A percentile compares a stretch with the other conserved stretches of the same genome.
Evolutionary conservation across 2,888 invertebrate genomes (phyloP).

Genomic region (Pherbina coryleti): DNA sequence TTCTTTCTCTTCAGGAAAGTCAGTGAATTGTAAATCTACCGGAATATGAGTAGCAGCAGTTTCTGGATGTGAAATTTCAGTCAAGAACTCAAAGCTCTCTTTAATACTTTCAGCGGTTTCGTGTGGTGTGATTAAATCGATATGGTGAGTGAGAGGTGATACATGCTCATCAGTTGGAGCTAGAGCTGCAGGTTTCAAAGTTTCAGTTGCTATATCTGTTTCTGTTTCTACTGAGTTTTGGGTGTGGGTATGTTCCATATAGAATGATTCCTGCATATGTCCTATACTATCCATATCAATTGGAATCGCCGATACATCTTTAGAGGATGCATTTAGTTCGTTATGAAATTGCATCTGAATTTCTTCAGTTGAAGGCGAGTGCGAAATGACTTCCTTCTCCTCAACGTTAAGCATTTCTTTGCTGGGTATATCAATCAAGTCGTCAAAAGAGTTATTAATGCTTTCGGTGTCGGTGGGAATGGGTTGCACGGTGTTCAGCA

Average conservation of each 20-base stretch:
- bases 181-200: not conserved
- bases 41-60: slow-evolving; percentile 22
- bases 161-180: not conserved
- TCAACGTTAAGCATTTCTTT: slow-evolving; percentile 61
- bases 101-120: slow-evolving; percentile 25
- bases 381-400: slow-evolving; percentile 62
- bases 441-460: slow-evolving; percentile 45
- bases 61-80: slow-evolving; percentile 40
- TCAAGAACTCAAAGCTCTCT: slow-evolving; percentile 25
- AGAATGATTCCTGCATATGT: slow-evolving; percentile 61
- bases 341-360: slow-evolving; percentile 55
- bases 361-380: slow-evolving; percentile 64
- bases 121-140: slow-evolving; percentile 26
- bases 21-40: slow-evolving; percentile 20
- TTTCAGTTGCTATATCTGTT: slow-evolving; percentile 28
- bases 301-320: slow-evolving; percentile 47
- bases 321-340: slow-evolving; percentile 43
- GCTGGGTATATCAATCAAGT: slow-evolving; percentile 52
- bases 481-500: slow-evolving; percentile 66
- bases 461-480: slow-evolving; percentile 57
- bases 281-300: slow-evolving; percentile 45
- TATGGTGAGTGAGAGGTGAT: not conserved
- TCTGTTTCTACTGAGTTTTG: not conserved
- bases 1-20: slow-evolving; percentile 20
- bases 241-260: slow-evolving; percentile 55